These are phyloP conservation scores for Pelobates fuscus DNA, from an alignment of 2,113 vertebrate species.

Conservation along the genomic window DNA sequence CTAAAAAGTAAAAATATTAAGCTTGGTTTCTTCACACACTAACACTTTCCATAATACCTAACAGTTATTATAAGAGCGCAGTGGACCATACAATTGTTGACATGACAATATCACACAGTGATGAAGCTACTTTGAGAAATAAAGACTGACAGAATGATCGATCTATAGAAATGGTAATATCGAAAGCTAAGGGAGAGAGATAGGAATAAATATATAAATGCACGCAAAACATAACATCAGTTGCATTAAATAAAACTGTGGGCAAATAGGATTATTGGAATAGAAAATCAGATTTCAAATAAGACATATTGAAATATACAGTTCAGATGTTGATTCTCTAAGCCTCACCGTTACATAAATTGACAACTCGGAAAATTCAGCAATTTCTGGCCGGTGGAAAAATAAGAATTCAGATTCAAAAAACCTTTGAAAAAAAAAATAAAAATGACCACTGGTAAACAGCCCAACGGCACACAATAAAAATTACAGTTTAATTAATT, in stretches of 20 bases:
- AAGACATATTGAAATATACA: too few relatives aligned
- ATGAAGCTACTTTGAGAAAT: constrained; percentile 26
- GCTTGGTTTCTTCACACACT: constrained; percentile 32
- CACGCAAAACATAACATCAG: not conserved
- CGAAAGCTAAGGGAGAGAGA: not conserved
- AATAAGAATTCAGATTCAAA: too few relatives aligned
- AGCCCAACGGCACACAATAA: too few relatives aligned
- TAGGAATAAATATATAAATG: not conserved
- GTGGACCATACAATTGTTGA: constrained; percentile 46
- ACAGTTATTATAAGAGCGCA: constrained; percentile 46
- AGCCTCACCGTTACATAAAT: too few relatives aligned
- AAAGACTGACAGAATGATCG: constrained; percentile 36
- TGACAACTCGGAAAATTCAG: too few relatives aligned
- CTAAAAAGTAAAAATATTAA: constrained; percentile 34
- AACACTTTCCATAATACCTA: constrained; percentile 45
- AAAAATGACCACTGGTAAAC: too few relatives aligned
- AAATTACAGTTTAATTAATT: too few relatives aligned
- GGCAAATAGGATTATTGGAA: too few relatives aligned
- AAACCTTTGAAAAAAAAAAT: too few relatives aligned
- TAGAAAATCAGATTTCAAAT: too few relatives aligned
- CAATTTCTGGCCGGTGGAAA: too few relatives aligned
- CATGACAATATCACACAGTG: constrained; percentile 46
- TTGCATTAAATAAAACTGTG: not conserved
- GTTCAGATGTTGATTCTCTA: too few relatives aligned
- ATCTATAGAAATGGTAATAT: constrained; percentile 13